Evolutionary conservation across 2,888 invertebrate genomes (phyloP).

Genomic region (Xestia sexstrigata): DNA sequence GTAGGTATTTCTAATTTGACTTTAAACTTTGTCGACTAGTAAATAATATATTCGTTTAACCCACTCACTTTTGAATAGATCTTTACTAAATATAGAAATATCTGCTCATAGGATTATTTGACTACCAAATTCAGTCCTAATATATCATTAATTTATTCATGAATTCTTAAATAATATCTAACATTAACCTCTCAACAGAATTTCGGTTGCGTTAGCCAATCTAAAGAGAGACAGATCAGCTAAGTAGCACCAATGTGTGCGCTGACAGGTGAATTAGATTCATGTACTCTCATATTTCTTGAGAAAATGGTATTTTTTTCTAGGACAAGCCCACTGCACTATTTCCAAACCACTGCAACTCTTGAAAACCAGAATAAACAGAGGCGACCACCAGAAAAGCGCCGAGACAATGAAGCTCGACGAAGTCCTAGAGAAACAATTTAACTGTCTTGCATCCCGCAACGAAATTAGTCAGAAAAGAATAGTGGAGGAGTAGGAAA

Average conservation of each 20-base stretch:
- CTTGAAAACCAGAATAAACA: neutral
- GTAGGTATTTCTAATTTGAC: neutral
- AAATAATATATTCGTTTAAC: neutral
- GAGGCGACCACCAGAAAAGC: neutral
- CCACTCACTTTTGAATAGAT: neutral
- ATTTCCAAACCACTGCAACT: neutral
- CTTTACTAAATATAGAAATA: neutral
- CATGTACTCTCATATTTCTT: neutral
- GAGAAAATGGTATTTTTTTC: neutral
- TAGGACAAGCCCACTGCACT: neutral
- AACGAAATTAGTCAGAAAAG: neutral
- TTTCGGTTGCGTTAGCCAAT: neutral
- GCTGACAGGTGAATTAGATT: neutral
- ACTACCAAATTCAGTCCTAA: neutral
- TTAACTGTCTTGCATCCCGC: neutral
- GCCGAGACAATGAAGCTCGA: neutral
- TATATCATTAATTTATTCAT: neutral
- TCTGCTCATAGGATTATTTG: neutral
- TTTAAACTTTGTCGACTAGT: neutral
- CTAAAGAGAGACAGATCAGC: neutral
- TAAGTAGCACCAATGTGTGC: neutral
- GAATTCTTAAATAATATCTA: neutral
- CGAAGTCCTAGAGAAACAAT: neutral
- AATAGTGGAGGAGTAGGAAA: neutral
- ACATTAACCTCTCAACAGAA: neutral